phyloP scores from a whole-genome alignment of 2,888 invertebrate species.

The Cheilosia impressa region DNA sequence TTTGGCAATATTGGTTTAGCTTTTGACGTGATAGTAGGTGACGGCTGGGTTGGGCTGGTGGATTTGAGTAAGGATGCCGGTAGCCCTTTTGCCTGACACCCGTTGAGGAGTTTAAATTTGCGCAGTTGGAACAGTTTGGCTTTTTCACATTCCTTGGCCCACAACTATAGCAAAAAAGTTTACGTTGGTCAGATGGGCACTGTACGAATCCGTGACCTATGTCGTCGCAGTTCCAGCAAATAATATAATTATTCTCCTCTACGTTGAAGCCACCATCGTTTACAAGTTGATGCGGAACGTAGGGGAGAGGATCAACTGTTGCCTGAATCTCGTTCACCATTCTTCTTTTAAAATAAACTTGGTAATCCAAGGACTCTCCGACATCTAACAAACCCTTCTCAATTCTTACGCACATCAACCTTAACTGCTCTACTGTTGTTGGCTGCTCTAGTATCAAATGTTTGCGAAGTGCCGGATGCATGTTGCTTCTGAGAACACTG shows the following conservation, averaged over 20 bases:
- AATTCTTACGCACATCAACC: background rate
- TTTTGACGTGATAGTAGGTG: background rate
- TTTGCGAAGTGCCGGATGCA: conserved; percentile 4
- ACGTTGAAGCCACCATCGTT: background rate
- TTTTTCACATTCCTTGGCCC: background rate
- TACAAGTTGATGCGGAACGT: background rate
- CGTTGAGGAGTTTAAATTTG: background rate
- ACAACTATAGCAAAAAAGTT: background rate
- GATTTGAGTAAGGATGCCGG: background rate
- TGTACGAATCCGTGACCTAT: background rate
- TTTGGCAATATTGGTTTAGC: background rate
- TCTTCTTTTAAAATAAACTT: background rate
- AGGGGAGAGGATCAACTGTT: background rate
- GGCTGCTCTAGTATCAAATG: background rate
- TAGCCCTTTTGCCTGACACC: background rate
- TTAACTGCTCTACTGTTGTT: background rate
- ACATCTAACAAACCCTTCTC: background rate
- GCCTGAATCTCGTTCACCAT: background rate
- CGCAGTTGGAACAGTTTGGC: background rate
- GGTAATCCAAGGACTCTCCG: background rate
- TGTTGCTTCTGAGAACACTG: background rate
- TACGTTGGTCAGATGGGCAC: background rate
- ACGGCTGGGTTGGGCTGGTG: background rate
- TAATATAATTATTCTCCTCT: background rate
- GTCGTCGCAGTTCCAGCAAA: conserved; percentile 7